Evolutionary conservation across 2,888 invertebrate genomes (phyloP).

Genomic region (Nymphalis c-album): DNA sequence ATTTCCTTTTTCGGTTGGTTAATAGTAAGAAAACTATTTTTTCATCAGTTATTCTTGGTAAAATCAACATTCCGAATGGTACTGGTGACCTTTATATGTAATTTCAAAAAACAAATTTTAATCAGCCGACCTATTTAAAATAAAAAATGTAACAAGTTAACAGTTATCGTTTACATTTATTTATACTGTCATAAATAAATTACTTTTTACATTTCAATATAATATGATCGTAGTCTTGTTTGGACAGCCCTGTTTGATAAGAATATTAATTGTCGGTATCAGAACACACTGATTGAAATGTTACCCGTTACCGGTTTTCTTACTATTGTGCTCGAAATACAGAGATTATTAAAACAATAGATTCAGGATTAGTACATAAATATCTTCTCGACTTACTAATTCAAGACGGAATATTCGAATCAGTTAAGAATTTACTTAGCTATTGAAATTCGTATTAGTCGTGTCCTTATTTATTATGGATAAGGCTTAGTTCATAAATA

Average conservation of each 20-base stretch:
- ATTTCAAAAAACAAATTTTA: too few relatives aligned
- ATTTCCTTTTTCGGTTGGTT: too few relatives aligned
- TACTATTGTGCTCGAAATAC: conserved; percentile 33
- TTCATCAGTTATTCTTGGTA: too few relatives aligned
- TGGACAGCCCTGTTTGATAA: conserved; percentile 32
- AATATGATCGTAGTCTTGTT: neutral
- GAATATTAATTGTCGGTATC: conserved; percentile 32
- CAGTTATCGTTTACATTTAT: too few relatives aligned
- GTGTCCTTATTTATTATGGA: conserved; percentile 21
- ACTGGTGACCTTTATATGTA: too few relatives aligned
- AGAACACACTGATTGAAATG: conserved; percentile 39
- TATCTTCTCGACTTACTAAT: conserved; percentile 28
- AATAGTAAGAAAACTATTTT: too few relatives aligned
- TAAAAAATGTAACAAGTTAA: too few relatives aligned
- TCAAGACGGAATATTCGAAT: conserved; percentile 24
- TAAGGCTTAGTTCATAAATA: conserved; percentile 7
- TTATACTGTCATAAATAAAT: too few relatives aligned
- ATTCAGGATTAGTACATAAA: conserved; percentile 32
- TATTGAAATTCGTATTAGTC: conserved; percentile 19
- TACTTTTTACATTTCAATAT: too few relatives aligned
- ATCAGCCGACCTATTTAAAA: too few relatives aligned
- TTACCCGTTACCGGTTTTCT: conserved; percentile 31
- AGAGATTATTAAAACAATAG: conserved; percentile 33
- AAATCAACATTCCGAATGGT: too few relatives aligned
- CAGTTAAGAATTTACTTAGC: conserved; percentile 16